Percentiles rank a stretch among this genome's conserved stretches.
Evolutionary conservation across 2,888 invertebrate genomes (phyloP).

Genomic region (Xiphydria camelus): DNA sequence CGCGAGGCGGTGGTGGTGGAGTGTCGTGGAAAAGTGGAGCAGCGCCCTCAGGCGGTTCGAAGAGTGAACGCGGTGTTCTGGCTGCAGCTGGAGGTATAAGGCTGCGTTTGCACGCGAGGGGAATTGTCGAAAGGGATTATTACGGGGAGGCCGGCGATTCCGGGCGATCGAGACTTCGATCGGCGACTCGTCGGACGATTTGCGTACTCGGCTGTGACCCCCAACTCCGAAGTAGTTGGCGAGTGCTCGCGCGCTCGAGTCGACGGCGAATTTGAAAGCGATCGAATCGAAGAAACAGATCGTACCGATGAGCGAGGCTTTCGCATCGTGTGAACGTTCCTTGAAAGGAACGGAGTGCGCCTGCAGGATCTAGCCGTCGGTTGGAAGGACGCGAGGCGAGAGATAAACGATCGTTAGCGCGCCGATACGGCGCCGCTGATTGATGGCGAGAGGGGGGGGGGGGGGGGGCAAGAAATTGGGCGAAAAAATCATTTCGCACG

Average conservation of each 20-base stretch:
- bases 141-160: no score
- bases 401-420: slow-evolving; percentile 2
- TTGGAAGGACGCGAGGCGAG: background rate
- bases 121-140: no score
- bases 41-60: slow-evolving; percentile 36
- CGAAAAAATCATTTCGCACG: no score
- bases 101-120: slow-evolving; percentile 11
- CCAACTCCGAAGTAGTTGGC: no score
- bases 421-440: background rate
- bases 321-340: background rate
- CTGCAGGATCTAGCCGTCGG: background rate
- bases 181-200: no score
- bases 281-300: no score
- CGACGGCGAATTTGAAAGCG: no score
- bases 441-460: background rate
- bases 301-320: no score
- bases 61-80: slow-evolving; percentile 19
- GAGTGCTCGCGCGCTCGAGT: no score
- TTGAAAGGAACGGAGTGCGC: background rate
- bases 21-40: slow-evolving; percentile 39
- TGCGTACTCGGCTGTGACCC: no score
- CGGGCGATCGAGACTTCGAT: no score
- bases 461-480: slow-evolving; percentile 2
- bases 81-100: slow-evolving; percentile 27
- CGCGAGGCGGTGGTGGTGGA: slow-evolving; percentile 25